Evolutionary conservation across 2,113 vertebrate species (phyloP).

Genomic region (Phalacrocorax aristotelis): DNA sequence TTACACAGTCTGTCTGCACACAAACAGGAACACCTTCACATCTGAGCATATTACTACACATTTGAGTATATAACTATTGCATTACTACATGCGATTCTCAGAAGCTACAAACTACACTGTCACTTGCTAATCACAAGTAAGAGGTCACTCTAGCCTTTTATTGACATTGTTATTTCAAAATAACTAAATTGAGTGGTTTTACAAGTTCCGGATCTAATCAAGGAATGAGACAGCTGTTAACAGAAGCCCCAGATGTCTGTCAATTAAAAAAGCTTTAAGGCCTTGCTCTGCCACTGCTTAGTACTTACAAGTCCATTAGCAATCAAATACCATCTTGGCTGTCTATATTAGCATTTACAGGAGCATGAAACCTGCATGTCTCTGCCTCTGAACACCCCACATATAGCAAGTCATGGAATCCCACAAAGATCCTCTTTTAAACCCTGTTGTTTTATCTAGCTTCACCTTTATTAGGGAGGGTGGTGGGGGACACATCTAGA

Average conservation of each 20-base stretch:
- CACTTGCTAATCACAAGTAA: neutral
- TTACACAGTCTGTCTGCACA: neutral
- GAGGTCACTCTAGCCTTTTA: neutral
- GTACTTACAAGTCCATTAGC: neutral
- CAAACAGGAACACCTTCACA: neutral
- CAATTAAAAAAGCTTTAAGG: neutral
- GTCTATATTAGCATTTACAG: neutral
- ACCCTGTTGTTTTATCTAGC: neutral
- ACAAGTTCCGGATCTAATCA: neutral
- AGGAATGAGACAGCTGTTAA: neutral
- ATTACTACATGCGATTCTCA: accelerated
- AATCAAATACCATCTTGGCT: neutral
- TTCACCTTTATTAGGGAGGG: neutral
- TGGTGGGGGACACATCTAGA: accelerated
- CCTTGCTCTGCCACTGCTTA: neutral
- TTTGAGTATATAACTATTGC: neutral
- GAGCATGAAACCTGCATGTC: neutral
- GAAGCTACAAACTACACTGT: neutral
- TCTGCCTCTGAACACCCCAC: neutral
- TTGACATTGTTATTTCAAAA: neutral
- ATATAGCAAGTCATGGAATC: neutral
- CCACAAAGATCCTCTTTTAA: neutral
- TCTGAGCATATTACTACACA: neutral
- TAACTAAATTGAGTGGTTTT: neutral
- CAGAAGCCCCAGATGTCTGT: neutral